phyloP scores from a whole-genome alignment of 1,140 invertebrate species.

The Plutomurus gul region DNA sequence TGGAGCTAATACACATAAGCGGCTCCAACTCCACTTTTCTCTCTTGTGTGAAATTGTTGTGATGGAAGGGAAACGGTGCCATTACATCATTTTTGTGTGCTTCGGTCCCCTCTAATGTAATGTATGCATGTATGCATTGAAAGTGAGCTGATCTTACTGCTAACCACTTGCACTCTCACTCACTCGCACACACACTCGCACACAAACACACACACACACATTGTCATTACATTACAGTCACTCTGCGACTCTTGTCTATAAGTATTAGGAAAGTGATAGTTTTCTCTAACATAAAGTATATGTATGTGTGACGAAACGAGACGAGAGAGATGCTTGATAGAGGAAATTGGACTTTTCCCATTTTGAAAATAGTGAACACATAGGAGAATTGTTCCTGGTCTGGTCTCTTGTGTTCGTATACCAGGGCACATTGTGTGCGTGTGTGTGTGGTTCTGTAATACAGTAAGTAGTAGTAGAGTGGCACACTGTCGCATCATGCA shows the following conservation, averaged over 20 bases:
- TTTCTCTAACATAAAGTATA: conserved; percentile 17
- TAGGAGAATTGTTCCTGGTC: background rate
- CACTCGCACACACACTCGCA: no score
- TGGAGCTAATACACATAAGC: background rate
- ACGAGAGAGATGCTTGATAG: conserved; percentile 37
- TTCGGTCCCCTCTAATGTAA: conserved; percentile 36
- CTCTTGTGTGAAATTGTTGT: conserved; percentile 47
- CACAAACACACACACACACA: background rate
- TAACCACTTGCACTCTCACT: background rate
- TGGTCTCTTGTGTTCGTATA: background rate
- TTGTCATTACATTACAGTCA: conserved; percentile 18
- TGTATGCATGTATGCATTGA: conserved; percentile 47
- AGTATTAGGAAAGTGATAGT: conserved; percentile 20
- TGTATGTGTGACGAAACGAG: conserved; percentile 19
- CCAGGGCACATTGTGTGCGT: background rate
- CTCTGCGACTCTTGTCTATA: conserved; percentile 5
- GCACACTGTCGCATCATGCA: conserved; percentile 31
- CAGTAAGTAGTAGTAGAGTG: background rate
- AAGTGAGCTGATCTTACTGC: conserved; percentile 3
- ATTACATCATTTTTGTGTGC: conserved; percentile 43
- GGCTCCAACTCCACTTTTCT: conserved; percentile 6
- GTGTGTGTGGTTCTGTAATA: background rate
- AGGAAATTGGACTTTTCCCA: conserved; percentile 52
- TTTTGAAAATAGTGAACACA: conserved; percentile 30
- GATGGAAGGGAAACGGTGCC: conserved; percentile 47